Base-by-base conservation (phyloP, 2,113 vertebrate genomes). In the Tringa solitaria region DNA sequence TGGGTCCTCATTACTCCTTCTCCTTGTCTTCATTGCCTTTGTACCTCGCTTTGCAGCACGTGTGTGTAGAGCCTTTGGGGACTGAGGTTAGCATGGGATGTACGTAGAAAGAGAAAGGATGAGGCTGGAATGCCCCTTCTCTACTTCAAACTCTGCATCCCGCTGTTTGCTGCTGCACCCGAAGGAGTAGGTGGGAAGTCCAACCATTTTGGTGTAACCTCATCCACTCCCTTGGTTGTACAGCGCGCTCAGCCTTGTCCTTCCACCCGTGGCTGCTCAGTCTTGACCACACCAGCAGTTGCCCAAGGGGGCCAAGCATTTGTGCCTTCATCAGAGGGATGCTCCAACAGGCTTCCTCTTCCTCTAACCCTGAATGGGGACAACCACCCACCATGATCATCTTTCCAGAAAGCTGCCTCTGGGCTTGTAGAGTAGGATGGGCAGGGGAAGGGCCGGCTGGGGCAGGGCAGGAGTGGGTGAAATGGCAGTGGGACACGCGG, bases 321-420 rank as follows among this genome's bases (percentile, higher is more conserved):
- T 61, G 41, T 63, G 9, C 16, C 61, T 80, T 48, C 51, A 11
- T 37, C 32, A 27, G 64, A 50, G 27, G 32, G 12, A 12, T 2
- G 2, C 30, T 46, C 15, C 0, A 2, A 33, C 22, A 60, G 53
- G 12, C 6, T 3, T 8, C 27, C 18, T 65, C 14, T 57, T 83
- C 23, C 30, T 60, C 15, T 22, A 22, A 43, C 56, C 60, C 64
- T 18, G 3, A 45, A 19, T 0, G 1, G 12, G 10, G 26, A 83
- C 26, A 37, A 8, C 37, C 0, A 1, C 35, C 46, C 26, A 19
- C 6, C 3, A 26, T 59, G 19, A 72, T 28, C 37, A 43, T 4
- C 43, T 24, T 3, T 10, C 30, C 0, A 0, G 37, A 78, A 32
- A 72, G 60, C 15, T 0, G 0, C 16, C 67, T 61, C 48, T 26